Base-by-base conservation (phyloP, 2,113 vertebrate species). In the Scatophagus argus region DNA sequence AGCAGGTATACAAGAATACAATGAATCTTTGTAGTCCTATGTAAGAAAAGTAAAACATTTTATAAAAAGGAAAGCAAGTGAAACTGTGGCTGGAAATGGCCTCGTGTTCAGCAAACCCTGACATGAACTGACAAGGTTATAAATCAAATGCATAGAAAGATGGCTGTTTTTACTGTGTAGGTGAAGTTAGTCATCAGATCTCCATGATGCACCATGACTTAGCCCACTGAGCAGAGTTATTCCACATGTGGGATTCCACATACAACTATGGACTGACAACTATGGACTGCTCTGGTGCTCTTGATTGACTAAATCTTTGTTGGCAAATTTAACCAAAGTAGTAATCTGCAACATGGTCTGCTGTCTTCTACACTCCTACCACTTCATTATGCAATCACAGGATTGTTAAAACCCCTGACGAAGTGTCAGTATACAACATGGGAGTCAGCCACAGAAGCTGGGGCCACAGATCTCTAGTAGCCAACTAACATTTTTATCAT, bases 131-230 rank as follows among this genome's bases (percentile, higher is more conserved):
- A 12, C 38, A 36, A 52, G 44, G 54, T 69, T 58, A 56, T 75
- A 73, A 70, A 72, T 79, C 36, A 41, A 49, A 0, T 31, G 21
- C 62, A 49, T 66, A 47, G 14, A 73, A 14, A 56, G 16, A 58
- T 13, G 41, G 51, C 27, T 29, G 25, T 16, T 39, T 52, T 66
- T 31, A 38, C 31, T 61, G 27, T 78, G 38, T 58, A 43, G 39
- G 25, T 47, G 68, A 47, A 58, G 25, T 39, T 66, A 23, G 9
- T 74, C 27, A 61, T 74, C 66, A 56, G 54, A 62, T 72, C 36
- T 52, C 19, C 25, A 44, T 61, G 41, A 74, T 47, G 13, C 39
- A 47, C 32, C 31, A 4, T 67, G 56, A 16, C 36, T 39, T 17
- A 34, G 16, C 19, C 23, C 56, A 47, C 23, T 27, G 9, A 65